Evolutionary conservation across 2,888 invertebrate genomes (phyloP).

Genomic region (Hedya salicella): DNA sequence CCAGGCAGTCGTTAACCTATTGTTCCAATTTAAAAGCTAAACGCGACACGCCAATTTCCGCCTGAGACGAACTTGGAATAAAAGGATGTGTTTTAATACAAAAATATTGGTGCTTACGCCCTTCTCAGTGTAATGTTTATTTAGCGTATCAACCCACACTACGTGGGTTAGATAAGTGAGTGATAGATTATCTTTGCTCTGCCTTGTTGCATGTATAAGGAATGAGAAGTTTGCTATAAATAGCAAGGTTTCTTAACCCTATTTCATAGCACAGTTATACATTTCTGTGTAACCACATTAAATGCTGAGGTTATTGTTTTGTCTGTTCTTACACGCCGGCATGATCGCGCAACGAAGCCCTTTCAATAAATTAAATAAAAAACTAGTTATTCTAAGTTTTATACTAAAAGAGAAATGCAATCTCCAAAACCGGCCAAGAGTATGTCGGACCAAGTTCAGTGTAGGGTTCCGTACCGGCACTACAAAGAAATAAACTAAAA

Average conservation of each 20-base stretch:
- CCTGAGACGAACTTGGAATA: not conserved
- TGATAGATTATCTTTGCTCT: conserved; percentile 40
- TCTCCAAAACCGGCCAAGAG: too few species aligned
- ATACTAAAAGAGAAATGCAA: too few species aligned
- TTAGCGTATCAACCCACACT: conserved; percentile 45
- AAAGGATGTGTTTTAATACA: not conserved
- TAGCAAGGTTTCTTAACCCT: not conserved
- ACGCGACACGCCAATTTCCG: conserved; percentile 21
- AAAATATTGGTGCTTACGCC: not conserved
- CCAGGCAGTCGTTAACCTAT: conserved; percentile 21
- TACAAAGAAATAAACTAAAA: too few species aligned
- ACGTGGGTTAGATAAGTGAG: conserved; percentile 58
- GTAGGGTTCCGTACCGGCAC: too few species aligned
- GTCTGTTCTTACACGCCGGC: conserved; percentile 10
- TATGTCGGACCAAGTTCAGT: too few species aligned
- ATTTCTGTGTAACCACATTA: too few species aligned
- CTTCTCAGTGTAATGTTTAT: not conserved
- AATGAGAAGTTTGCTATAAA: conserved; percentile 12
- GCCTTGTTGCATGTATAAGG: not conserved
- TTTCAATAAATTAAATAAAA: too few species aligned
- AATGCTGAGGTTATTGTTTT: not conserved
- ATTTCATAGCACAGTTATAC: not conserved
- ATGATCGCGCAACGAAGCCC: too few species aligned
- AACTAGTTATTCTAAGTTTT: too few species aligned
- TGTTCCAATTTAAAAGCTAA: conserved; percentile 41